Evolutionary conservation across 2,888 invertebrate species (phyloP).

Genomic region (Diadromus collaris): DNA sequence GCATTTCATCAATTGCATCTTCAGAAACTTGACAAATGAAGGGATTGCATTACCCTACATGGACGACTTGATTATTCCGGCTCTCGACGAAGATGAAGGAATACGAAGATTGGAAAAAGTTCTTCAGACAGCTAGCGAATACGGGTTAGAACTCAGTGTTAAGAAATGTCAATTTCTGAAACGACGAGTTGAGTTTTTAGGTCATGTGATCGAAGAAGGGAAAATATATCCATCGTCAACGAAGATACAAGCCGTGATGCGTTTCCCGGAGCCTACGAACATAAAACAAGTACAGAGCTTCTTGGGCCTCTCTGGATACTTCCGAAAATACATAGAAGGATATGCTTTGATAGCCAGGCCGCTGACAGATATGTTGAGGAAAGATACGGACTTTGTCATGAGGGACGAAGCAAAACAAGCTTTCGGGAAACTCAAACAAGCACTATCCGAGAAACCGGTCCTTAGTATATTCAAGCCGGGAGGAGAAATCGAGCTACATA

Average conservation of each 20-base stretch:
- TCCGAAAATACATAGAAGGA: slow-evolving; percentile 57
- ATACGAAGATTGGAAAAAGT: slow-evolving; percentile 24
- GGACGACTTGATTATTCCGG: slow-evolving; percentile 54
- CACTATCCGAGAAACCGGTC: slow-evolving; percentile 16
- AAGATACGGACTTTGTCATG: neutral
- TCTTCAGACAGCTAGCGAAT: slow-evolving; percentile 19
- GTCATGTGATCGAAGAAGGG: slow-evolving; percentile 18
- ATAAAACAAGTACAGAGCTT: slow-evolving; percentile 56
- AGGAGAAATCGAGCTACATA: slow-evolving; percentile 22
- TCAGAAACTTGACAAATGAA: slow-evolving; percentile 48
- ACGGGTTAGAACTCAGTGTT: slow-evolving; percentile 35
- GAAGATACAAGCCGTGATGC: slow-evolving; percentile 58
- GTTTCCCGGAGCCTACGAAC: slow-evolving; percentile 55
- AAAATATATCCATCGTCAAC: slow-evolving; percentile 28
- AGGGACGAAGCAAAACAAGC: neutral
- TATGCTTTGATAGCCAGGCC: slow-evolving; percentile 50
- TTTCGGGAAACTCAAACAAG: neutral
- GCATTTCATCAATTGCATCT: slow-evolving; percentile 58
- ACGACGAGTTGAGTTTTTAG: slow-evolving; percentile 33
- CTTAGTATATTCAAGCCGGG: slow-evolving; percentile 31
- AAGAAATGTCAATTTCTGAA: slow-evolving; percentile 42
- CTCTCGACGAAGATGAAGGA: slow-evolving; percentile 19
- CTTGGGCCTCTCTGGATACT: slow-evolving; percentile 61
- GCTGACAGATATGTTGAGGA: neutral
- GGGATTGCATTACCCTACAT: slow-evolving; percentile 28